Evolutionary conservation across 2,888 invertebrate genomes (phyloP).

Genomic region (Zeuzera pyrina): DNA sequence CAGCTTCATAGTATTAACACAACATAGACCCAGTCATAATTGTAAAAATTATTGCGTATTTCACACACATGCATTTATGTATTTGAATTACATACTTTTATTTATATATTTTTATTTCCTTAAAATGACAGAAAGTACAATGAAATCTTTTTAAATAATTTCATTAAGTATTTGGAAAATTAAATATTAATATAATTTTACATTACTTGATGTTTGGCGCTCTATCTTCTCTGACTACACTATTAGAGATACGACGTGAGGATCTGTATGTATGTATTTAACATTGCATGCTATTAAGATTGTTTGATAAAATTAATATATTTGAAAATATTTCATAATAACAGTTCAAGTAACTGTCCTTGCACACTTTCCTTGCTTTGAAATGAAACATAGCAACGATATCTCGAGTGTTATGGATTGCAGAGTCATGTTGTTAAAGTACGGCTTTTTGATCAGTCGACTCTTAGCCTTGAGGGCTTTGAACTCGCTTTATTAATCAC

Average conservation of each 20-base stretch:
- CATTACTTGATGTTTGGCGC: background rate
- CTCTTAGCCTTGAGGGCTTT: constrained; percentile 47
- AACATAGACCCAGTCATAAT: too few relatives aligned
- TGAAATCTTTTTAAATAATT: background rate
- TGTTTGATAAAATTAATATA: background rate
- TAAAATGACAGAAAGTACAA: background rate
- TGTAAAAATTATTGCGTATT: too few relatives aligned
- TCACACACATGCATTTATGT: too few relatives aligned
- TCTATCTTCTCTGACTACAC: too few relatives aligned
- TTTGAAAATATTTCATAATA: too few relatives aligned
- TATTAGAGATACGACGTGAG: too few relatives aligned
- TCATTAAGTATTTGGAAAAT: background rate
- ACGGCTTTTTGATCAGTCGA: constrained; percentile 51
- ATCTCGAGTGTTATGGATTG: constrained; percentile 59
- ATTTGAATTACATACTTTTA: too few relatives aligned
- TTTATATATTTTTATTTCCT: too few relatives aligned
- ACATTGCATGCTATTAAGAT: background rate
- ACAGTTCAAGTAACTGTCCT: too few relatives aligned
- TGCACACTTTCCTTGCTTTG: too few relatives aligned
- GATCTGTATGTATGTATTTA: too few relatives aligned
- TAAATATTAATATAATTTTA: background rate
- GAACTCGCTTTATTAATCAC: constrained; percentile 52
- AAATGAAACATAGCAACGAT: constrained; percentile 32
- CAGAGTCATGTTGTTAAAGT: constrained; percentile 39
- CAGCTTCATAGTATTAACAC: too few relatives aligned